Conservation (phyloP, 2,888 invertebrate species). For the Drosophila macrospina region DNA sequence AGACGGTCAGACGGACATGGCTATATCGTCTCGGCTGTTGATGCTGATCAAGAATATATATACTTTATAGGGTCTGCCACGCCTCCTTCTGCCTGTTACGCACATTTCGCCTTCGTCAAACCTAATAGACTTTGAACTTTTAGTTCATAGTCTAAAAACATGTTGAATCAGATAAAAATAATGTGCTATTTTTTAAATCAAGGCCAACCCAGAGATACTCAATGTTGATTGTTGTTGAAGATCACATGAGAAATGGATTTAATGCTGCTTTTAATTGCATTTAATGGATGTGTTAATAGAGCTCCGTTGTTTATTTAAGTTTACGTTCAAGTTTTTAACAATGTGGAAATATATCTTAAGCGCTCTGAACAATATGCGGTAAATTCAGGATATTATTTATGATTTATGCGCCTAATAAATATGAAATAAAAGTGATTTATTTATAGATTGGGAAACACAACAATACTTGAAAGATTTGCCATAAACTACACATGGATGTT, state of each 20-base stretch:
- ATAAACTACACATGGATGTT: slow-evolving; percentile 48
- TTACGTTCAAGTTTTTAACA: slow-evolving; percentile 5
- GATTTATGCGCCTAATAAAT: slow-evolving; percentile 58
- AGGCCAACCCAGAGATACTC: slow-evolving; percentile 18
- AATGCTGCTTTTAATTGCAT: slow-evolving; percentile 45
- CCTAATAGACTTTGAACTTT: too few species aligned
- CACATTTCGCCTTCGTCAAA: too few species aligned
- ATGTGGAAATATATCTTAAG: slow-evolving; percentile 11
- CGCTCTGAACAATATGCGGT: background rate
- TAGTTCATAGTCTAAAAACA: too few species aligned
- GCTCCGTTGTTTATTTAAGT: slow-evolving; percentile 25
- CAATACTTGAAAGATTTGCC: slow-evolving; percentile 35
- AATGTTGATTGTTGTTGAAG: slow-evolving; percentile 29
- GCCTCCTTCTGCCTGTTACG: too few species aligned
- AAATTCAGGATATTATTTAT: slow-evolving; percentile 15
- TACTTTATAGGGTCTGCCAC: too few species aligned
- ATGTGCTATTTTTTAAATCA: slow-evolving; percentile 3
- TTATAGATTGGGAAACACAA: slow-evolving; percentile 6
- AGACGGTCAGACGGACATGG: too few species aligned
- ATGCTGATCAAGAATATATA: too few species aligned
- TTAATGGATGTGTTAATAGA: slow-evolving; percentile 38
- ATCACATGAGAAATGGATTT: slow-evolving; percentile 23
- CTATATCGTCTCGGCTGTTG: too few species aligned
- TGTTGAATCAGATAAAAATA: slow-evolving; percentile 8
- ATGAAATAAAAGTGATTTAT: slow-evolving; percentile 52